Percentiles rank a stretch among this genome's conserved stretches.
Evolutionary conservation across 1,140 invertebrate genomes (phyloP).

Genomic region (Drosophila navojoa): DNA sequence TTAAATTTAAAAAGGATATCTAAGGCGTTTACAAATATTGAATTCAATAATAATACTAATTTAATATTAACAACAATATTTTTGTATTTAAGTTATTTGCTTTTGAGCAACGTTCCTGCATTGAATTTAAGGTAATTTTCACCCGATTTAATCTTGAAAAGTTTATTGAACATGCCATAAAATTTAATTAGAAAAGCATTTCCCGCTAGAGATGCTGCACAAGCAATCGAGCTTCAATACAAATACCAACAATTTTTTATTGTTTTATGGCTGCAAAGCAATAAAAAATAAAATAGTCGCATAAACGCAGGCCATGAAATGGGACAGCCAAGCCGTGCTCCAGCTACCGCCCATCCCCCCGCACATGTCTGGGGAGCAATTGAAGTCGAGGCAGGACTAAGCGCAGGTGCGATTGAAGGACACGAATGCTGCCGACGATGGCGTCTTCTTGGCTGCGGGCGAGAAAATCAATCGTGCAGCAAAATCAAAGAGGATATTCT

Average conservation of each 20-base stretch:
- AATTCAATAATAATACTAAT: too few species aligned
- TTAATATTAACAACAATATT: too few species aligned
- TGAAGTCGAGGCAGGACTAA: slow-evolving; percentile 25
- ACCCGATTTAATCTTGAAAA: slow-evolving; percentile 56
- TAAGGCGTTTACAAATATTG: too few species aligned
- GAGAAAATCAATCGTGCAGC: slow-evolving; percentile 77
- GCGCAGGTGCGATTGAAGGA: slow-evolving; percentile 76
- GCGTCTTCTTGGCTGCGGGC: slow-evolving; percentile 29
- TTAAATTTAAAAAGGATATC: too few species aligned
- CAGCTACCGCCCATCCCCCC: background rate
- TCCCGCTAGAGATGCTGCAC: slow-evolving; percentile 45
- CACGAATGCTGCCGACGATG: slow-evolving; percentile 32
- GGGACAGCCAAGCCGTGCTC: slow-evolving; percentile 17
- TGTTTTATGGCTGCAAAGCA: slow-evolving; percentile 69
- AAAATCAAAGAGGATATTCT: slow-evolving; percentile 59
- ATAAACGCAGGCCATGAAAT: slow-evolving; percentile 42
- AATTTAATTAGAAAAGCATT: slow-evolving; percentile 79
- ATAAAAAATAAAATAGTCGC: slow-evolving; percentile 49
- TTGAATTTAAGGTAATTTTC: background rate
- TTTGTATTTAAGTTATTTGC: too few species aligned
- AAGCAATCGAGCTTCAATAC: slow-evolving; percentile 57
- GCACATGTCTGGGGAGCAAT: slow-evolving; percentile 55
- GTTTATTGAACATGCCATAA: slow-evolving; percentile 74
- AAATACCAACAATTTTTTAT: slow-evolving; percentile 69
- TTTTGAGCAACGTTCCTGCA: too few species aligned